A percentile compares a stretch with the other conserved stretches of the same genome.
Evolutionary conservation across 2,113 vertebrate species (phyloP).

Genomic region (Hippocampus barbouri): DNA sequence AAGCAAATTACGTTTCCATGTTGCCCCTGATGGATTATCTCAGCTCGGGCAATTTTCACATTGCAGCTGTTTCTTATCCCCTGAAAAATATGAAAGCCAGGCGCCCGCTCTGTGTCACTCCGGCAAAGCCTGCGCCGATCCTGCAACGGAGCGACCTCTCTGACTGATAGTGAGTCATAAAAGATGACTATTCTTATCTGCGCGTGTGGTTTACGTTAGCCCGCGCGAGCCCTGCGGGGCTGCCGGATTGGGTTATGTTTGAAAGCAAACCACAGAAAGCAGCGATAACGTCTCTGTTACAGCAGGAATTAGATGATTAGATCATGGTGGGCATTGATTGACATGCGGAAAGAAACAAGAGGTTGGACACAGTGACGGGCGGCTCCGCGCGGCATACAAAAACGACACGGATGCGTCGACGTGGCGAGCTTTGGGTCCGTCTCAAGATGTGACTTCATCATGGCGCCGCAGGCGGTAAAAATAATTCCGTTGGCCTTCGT

Average conservation of each 20-base stretch:
- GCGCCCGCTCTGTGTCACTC: constrained; percentile 10
- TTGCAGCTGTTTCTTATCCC: constrained; percentile 27
- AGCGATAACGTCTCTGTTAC: constrained; percentile 25
- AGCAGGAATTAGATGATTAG: background rate
- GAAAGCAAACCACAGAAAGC: constrained; percentile 29
- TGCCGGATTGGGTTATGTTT: constrained; percentile 29
- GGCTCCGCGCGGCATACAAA: constrained; percentile 18
- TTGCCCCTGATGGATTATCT: constrained; percentile 54
- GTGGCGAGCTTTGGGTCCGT: constrained; percentile 20
- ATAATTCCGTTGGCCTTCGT: constrained; percentile 57
- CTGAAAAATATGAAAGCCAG: constrained; percentile 17
- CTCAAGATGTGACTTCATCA: constrained; percentile 37
- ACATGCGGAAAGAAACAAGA: constrained; percentile 18
- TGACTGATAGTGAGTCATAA: constrained; percentile 34
- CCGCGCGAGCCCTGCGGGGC: constrained; percentile 26
- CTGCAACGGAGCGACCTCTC: background rate
- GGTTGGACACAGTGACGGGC: constrained; percentile 1
- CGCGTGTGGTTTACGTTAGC: constrained; percentile 18
- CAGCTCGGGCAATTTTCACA: constrained; percentile 39
- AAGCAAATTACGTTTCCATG: constrained; percentile 61
- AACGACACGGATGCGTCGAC: constrained; percentile 37
- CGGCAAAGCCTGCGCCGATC: constrained; percentile 16
- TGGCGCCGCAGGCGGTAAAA: constrained; percentile 41
- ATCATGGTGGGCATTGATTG: constrained; percentile 28
- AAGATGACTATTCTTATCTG: constrained; percentile 17